A percentile compares a stretch with the other conserved stretches of the same genome.
phyloP scores from a whole-genome alignment of 2,113 vertebrate species.

The Toxostoma redivivum region DNA sequence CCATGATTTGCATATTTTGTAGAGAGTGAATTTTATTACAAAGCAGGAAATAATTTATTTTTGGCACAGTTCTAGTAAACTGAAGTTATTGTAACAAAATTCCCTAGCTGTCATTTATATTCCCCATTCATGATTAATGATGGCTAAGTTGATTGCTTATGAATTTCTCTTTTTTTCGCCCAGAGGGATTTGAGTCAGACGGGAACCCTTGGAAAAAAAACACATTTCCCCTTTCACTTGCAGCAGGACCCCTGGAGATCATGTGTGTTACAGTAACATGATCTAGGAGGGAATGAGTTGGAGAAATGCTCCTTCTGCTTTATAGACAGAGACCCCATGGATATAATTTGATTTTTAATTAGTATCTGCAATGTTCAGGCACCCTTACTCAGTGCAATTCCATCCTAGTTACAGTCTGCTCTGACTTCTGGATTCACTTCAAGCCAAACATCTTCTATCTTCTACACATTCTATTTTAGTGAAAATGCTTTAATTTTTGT shows the following conservation, averaged over 20 bases:
- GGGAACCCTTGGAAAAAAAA: not conserved
- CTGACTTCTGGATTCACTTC: not conserved
- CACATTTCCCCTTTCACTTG: not conserved
- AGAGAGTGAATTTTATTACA: not conserved
- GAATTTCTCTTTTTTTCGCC: not conserved
- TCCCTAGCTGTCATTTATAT: not conserved
- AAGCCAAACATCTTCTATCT: not conserved
- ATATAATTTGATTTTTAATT: constrained; percentile 27
- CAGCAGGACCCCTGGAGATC: not conserved
- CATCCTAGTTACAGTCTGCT: not conserved
- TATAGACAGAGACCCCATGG: not conserved
- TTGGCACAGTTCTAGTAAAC: not conserved
- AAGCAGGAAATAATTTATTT: not conserved
- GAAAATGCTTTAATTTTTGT: not conserved
- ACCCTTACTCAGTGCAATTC: not conserved
- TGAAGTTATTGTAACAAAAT: not conserved
- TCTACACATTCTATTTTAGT: not conserved
- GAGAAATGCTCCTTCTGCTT: not conserved
- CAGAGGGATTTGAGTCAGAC: not conserved
- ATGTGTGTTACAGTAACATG: not conserved
- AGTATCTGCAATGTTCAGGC: not conserved
- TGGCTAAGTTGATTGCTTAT: not conserved
- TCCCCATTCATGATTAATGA: not conserved
- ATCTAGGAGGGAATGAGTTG: not conserved
- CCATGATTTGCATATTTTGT: not conserved